Evolutionary conservation across 2,888 invertebrate species (phyloP), one percentile per base, ranked within the genome.

Genomic region (Sceliomorpha sp.): DNA sequence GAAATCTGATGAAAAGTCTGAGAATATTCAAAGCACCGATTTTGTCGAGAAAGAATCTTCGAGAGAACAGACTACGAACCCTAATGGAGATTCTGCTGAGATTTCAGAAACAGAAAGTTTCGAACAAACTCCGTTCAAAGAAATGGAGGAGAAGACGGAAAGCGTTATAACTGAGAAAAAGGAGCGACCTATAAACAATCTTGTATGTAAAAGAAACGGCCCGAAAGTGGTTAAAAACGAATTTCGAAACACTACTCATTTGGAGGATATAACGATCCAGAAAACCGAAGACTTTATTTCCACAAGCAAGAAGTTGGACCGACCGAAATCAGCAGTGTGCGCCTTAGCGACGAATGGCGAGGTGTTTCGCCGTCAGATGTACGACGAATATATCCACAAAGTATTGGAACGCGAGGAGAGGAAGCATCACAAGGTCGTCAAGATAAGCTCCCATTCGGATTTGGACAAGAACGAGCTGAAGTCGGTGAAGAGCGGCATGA

Each of bases 311-410:
- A 58, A 27, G 9, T 24, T 31, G 4, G 47, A 60, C 1, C 40
- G 80, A 7, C 81, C 82, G 0, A 80, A 76, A 76, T 89, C 86
- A 73, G 87, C 40, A 80, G 87, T 77, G 73, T 88, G 81, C 70
- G 86, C 74, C 13, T 55, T 83, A 0, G 81, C 92, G 31, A 90
- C 90, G 6, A 91, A 92, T 5, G 93, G 93, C 40, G 94, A 95
- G 85, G 89, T 92, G 32, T 92, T 94, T 76, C 91, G 95, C 4
- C 93, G 94, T 73, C 92, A 93, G 88, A 96, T 96, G 95, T 96
- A 94, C 88, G 91, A 94, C 76, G 96, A 96, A 86, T 96, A 95
- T 89, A 91, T 95, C 82, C 90, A 91, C 80, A 94, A 95, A 88
- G 93, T 96, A 79, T 92, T 93, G 2, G 94, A 94, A 83, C 91